These are phyloP conservation scores for Anableps anableps DNA, from an alignment of 2,797 vertebrate species.

Conservation along the genomic window DNA sequence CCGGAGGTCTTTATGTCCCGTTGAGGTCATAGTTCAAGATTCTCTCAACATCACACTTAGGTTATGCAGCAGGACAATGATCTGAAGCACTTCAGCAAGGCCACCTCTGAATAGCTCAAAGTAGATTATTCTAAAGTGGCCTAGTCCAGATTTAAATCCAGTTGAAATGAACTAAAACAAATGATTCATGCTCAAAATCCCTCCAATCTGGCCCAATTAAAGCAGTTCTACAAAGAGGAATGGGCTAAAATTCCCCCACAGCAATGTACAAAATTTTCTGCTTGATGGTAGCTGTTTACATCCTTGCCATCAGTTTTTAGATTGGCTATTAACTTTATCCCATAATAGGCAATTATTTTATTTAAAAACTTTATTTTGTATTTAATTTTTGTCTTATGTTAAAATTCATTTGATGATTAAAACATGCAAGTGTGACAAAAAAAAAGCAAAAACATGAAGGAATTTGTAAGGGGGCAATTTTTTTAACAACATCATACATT, in stretches of 20 bases:
- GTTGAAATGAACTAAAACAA: no score
- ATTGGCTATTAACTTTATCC: not conserved
- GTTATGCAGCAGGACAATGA: no score
- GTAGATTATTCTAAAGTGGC: no score
- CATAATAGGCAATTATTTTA: not conserved
- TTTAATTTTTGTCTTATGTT: not conserved
- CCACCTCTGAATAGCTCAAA: no score
- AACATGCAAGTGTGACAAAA: not conserved
- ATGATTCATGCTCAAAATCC: no score
- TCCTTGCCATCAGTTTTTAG: not conserved
- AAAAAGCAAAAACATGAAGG: not conserved
- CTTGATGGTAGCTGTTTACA: not conserved
- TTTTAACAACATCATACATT: not conserved
- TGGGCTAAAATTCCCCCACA: not conserved
- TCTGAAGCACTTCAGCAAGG: no score
- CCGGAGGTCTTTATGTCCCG: no score
- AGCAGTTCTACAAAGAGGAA: not conserved
- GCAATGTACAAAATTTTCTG: not conserved
- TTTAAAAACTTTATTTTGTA: not conserved
- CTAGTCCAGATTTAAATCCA: no score
- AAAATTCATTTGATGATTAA: not conserved
- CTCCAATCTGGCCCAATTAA: no score
- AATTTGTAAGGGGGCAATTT: not conserved
- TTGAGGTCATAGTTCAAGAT: no score
- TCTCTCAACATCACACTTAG: no score